These are phyloP conservation scores for Liparis tanakae DNA, from an alignment of 2,797 vertebrate species.

Conservation along the genomic window DNA sequence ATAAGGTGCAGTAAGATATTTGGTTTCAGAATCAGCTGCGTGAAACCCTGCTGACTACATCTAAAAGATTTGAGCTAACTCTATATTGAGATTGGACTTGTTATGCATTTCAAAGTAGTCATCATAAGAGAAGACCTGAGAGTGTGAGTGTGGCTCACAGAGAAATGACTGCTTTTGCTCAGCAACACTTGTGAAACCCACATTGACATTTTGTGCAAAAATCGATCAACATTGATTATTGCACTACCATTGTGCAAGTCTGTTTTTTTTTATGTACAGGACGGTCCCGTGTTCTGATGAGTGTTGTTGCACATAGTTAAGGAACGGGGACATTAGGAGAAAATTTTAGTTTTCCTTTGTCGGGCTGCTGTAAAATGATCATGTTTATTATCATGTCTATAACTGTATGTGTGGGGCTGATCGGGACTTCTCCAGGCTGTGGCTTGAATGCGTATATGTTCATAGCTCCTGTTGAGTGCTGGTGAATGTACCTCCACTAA, in stretches of 20 bases:
- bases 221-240: background rate
- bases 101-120: background rate
- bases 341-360: background rate
- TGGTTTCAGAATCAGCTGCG: background rate
- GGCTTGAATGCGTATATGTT: background rate
- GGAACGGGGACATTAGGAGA: background rate
- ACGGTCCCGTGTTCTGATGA: background rate
- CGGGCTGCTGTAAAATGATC: background rate
- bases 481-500: slow-evolving; percentile 3
- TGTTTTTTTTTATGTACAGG: background rate
- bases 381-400: too few species aligned
- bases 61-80: background rate
- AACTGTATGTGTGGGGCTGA: background rate
- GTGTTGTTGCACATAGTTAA: background rate
- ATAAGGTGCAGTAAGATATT: background rate
- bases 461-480: slow-evolving; percentile 15
- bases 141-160: background rate
- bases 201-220: background rate
- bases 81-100: background rate
- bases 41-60: background rate
- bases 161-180: background rate
- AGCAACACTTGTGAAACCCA: background rate
- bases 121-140: background rate
- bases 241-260: background rate
- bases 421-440: background rate